These are phyloP conservation scores for Vulpes lagopus DNA, from an alignment of 2,113 vertebrate species.

Conservation along the genomic window DNA sequence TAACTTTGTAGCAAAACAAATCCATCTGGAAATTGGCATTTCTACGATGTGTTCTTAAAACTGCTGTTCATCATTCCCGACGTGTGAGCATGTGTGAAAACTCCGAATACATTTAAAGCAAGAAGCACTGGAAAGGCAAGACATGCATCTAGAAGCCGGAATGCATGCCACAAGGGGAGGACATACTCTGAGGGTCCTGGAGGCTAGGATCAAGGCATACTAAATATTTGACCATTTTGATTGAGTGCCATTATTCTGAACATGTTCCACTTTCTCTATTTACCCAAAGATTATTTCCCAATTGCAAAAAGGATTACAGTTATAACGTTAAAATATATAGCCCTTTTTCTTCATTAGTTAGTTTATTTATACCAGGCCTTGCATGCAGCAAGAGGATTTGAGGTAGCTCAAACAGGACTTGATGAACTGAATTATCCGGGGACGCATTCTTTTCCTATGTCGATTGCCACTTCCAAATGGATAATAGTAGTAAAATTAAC, in stretches of 20 bases:
- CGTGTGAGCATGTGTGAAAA: conserved; percentile 53
- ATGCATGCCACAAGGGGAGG: background rate
- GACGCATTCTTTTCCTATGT: background rate
- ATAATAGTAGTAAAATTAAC: conserved; percentile 32
- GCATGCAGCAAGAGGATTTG: background rate
- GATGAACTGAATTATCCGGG: background rate
- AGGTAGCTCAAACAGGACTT: background rate
- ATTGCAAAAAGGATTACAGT: conserved; percentile 69
- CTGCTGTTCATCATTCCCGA: conserved; percentile 69
- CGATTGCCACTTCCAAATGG: conserved; percentile 10
- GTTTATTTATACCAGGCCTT: conserved; percentile 56
- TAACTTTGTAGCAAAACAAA: conserved; percentile 80
- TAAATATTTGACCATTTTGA: conserved; percentile 67
- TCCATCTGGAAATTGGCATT: conserved; percentile 83
- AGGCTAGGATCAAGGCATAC: background rate
- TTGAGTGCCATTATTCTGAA: background rate
- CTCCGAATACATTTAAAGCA: conserved; percentile 53
- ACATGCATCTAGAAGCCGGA: background rate
- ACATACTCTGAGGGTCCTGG: background rate
- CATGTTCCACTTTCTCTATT: conserved; percentile 50
- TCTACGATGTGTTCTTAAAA: conserved; percentile 75
- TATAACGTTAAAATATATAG: conserved; percentile 62
- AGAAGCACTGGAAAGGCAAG: background rate
- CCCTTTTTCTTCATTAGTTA: conserved; percentile 69
- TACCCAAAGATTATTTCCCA: conserved; percentile 69